A percentile compares a stretch with the other conserved stretches of the same genome.
Evolutionary conservation across 2,888 invertebrate species (phyloP).

Genomic region (Leistus spinibarbis): DNA sequence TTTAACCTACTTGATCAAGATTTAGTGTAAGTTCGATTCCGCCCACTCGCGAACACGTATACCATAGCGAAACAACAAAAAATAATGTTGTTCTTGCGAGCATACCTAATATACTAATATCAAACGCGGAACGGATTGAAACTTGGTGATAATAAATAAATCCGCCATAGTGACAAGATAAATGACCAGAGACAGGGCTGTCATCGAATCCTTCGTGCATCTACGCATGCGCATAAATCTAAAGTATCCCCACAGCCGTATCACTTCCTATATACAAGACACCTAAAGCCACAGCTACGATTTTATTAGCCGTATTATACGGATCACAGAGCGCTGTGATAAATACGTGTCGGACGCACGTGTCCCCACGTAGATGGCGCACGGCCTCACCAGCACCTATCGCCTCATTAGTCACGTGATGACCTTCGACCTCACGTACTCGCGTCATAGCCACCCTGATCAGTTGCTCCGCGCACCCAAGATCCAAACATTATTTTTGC

Average conservation of each 20-base stretch:
- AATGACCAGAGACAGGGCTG: background rate
- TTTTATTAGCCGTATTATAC: slow-evolving; percentile 16
- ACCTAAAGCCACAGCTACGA: background rate
- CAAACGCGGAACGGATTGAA: slow-evolving; percentile 2
- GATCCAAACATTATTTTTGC: too few species aligned
- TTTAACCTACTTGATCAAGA: background rate
- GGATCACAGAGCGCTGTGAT: slow-evolving; percentile 1
- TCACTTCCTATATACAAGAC: too few species aligned
- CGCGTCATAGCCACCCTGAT: slow-evolving; percentile 18
- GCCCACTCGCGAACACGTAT: background rate
- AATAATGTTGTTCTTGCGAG: background rate
- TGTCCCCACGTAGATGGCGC: background rate
- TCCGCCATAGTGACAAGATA: background rate
- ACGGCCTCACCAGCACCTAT: background rate
- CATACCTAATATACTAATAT: background rate
- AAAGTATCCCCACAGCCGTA: too few species aligned
- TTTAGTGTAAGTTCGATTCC: background rate
- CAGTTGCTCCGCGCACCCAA: background rate
- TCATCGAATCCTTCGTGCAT: background rate
- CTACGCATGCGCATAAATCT: background rate
- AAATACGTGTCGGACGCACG: slow-evolving; percentile 1
- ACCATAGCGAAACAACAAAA: background rate
- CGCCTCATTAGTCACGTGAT: slow-evolving; percentile 33
- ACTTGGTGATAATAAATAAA: background rate
- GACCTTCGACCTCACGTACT: slow-evolving; percentile 29